These are phyloP conservation scores for Hoplodrina ambigua DNA, from an alignment of 2,888 invertebrate genomes.

Conservation along the genomic window DNA sequence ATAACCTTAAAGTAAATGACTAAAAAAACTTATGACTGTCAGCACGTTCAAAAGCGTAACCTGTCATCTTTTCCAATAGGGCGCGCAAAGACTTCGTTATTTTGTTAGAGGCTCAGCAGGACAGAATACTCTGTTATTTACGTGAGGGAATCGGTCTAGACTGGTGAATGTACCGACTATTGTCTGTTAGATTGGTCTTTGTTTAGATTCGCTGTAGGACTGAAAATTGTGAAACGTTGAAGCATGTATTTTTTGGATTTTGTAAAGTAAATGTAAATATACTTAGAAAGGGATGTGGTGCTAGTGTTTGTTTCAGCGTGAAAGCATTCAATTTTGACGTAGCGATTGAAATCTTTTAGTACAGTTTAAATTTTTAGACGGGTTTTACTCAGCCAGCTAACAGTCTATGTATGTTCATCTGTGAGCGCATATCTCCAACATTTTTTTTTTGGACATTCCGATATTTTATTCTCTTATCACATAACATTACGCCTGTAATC, in stretches of 20 bases:
- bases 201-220: slow-evolving; percentile 58
- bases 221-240: slow-evolving; percentile 33
- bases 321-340: slow-evolving; percentile 25
- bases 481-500: too few relatives aligned
- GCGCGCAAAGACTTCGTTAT: neutral
- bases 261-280: slow-evolving; percentile 51
- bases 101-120: slow-evolving; percentile 33
- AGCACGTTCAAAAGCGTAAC: neutral
- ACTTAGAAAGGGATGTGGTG: slow-evolving; percentile 7
- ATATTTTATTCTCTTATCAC: too few relatives aligned
- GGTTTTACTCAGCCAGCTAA: too few relatives aligned
- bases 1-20: neutral
- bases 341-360: neutral
- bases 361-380: neutral
- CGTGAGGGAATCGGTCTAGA: slow-evolving; percentile 65
- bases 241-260: slow-evolving; percentile 41
- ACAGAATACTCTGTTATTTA: slow-evolving; percentile 56
- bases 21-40: neutral
- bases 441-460: too few relatives aligned
- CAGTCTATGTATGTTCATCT: too few relatives aligned
- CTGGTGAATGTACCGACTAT: slow-evolving; percentile 70
- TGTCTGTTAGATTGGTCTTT: slow-evolving; percentile 65
- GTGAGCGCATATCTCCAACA: too few relatives aligned
- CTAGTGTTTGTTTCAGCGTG: slow-evolving; percentile 10
- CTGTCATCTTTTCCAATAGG: slow-evolving; percentile 4